Percentiles rank a stretch among this genome's conserved stretches.
These are phyloP conservation scores for Polyommatus iphigenia DNA, from an alignment of 2,888 invertebrate genomes.

Conservation along the genomic window DNA sequence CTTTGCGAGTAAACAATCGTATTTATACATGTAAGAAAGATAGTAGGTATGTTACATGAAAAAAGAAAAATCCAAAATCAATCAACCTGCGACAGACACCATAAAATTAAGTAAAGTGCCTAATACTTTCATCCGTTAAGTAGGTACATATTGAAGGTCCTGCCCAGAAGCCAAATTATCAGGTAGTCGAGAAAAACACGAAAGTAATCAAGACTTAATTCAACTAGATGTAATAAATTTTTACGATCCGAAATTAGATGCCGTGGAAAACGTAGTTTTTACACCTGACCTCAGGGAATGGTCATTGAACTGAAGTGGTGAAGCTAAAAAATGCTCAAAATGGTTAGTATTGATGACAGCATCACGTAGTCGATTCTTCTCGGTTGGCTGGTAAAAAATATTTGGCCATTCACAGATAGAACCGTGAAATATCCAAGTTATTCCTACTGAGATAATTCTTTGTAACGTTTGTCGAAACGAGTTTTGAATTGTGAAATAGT, in stretches of 20 bases:
- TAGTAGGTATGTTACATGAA: too few relatives aligned
- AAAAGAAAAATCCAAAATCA: not conserved
- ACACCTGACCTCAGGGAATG: constrained; percentile 62
- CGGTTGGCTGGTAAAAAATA: constrained; percentile 18
- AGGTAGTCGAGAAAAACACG: constrained; percentile 20
- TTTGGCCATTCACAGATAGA: constrained; percentile 15
- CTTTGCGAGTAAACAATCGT: too few relatives aligned
- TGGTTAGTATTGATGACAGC: constrained; percentile 38
- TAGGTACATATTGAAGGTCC: not conserved
- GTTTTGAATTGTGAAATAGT: constrained; percentile 6
- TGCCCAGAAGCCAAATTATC: constrained; percentile 5
- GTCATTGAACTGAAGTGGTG: constrained; percentile 58
- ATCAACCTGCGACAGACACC: not conserved
- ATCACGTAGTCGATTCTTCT: constrained; percentile 33
- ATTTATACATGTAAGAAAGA: too few relatives aligned
- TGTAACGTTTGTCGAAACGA: constrained; percentile 8
- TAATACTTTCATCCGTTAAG: not conserved
- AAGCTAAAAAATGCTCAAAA: constrained; percentile 7
- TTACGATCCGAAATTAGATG: constrained; percentile 69
- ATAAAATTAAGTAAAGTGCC: not conserved
- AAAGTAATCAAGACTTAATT: constrained; percentile 26
- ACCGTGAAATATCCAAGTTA: constrained; percentile 23
- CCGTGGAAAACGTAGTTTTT: constrained; percentile 61
- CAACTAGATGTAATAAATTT: constrained; percentile 54
- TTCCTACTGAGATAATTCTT: constrained; percentile 20